Conservation (phyloP, 2,113 vertebrate species). For the Tachycineta bicolor region DNA sequence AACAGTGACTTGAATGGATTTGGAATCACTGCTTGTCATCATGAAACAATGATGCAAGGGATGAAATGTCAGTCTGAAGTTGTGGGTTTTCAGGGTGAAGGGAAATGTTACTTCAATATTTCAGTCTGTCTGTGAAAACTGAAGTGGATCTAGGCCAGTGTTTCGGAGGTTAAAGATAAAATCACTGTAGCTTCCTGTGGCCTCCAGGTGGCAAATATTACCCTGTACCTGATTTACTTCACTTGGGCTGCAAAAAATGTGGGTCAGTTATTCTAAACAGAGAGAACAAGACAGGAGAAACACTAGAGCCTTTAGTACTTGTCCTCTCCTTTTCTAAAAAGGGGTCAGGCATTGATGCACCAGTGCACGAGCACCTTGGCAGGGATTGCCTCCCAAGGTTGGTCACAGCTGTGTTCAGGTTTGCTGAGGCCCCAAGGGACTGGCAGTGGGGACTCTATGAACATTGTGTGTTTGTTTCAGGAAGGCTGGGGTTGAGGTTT, state of each 20-base stretch:
- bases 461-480: not conserved
- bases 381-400: not conserved
- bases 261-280: constrained; percentile 22
- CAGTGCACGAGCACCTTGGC: rapidly evolving
- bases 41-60: not conserved
- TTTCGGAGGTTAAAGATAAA: not conserved
- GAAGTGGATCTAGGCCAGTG: not conserved
- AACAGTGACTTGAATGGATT: not conserved
- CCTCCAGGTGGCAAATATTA: constrained; percentile 48
- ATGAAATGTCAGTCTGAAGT: not conserved
- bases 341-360: not conserved
- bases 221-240: not conserved
- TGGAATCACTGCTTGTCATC: not conserved
- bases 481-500: not conserved
- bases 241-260: constrained; percentile 2
- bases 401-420: not conserved
- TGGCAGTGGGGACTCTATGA: not conserved
- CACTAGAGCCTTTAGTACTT: not conserved
- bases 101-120: not conserved
- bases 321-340: not conserved
- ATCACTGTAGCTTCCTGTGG: not conserved
- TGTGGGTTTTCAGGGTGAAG: not conserved
- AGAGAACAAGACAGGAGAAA: not conserved
- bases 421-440: not conserved
- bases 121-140: not conserved